Evolutionary conservation across 2,888 invertebrate species (phyloP).

Genomic region (Allygus modestus): DNA sequence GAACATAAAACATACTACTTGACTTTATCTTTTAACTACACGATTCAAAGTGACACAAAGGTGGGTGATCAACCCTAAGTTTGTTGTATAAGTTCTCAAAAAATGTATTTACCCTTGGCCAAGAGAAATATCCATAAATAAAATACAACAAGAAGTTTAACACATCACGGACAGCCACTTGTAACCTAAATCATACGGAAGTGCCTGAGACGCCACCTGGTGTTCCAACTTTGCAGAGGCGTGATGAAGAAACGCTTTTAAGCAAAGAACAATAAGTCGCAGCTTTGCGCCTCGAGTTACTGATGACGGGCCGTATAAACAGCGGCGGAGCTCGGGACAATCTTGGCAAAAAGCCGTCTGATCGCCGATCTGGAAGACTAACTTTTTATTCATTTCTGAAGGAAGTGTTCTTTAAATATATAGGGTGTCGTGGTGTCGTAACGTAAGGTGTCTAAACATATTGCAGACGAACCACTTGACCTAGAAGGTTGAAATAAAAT

Average conservation of each 20-base stretch:
- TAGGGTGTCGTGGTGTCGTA: too few relatives aligned
- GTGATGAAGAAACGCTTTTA: slow-evolving; percentile 46
- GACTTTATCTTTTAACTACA: too few relatives aligned
- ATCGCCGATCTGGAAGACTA: not conserved
- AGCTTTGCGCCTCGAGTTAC: not conserved
- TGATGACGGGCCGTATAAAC: not conserved
- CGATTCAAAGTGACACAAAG: too few relatives aligned
- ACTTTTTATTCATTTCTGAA: not conserved
- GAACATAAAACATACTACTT: too few relatives aligned
- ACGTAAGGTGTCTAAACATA: too few relatives aligned
- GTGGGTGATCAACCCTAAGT: too few relatives aligned
- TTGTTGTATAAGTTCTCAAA: too few relatives aligned
- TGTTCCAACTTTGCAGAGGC: not conserved
- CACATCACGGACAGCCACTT: not conserved
- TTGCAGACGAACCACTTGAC: too few relatives aligned
- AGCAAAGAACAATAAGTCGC: slow-evolving; percentile 40
- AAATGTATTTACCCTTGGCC: too few relatives aligned
- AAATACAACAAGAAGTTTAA: not conserved
- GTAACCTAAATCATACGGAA: not conserved
- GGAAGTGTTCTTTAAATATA: too few relatives aligned
- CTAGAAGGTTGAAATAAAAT: too few relatives aligned
- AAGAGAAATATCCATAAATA: not conserved
- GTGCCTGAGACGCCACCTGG: not conserved
- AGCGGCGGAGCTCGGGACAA: not conserved
- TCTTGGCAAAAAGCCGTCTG: not conserved